phyloP scores from a whole-genome alignment of 1,140 invertebrate genomes.

The Trypoxylus dichotomus region DNA sequence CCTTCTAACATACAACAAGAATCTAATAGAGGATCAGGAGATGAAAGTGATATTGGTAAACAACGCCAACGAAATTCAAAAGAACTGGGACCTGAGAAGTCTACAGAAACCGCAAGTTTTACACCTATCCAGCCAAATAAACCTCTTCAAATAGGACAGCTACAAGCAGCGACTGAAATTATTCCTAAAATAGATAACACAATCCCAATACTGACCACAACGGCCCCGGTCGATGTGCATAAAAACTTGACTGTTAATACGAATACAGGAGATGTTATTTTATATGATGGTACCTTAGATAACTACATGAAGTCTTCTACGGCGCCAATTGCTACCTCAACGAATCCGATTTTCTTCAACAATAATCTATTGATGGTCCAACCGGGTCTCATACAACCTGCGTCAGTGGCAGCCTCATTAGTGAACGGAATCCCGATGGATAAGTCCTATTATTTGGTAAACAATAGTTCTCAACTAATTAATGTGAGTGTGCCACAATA shows the following conservation, averaged over 20 bases:
- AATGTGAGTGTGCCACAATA: slow-evolving; percentile 29
- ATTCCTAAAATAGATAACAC: not conserved
- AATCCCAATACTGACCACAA: not conserved
- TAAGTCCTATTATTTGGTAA: slow-evolving; percentile 23
- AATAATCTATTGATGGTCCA: slow-evolving; percentile 31
- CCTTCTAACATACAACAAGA: not conserved
- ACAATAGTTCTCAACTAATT: slow-evolving; percentile 9
- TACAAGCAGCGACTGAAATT: not conserved
- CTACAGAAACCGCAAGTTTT: not conserved
- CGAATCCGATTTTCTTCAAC: slow-evolving; percentile 11
- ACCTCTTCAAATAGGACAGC: not conserved
- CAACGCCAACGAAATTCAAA: not conserved
- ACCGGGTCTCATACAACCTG: not conserved
- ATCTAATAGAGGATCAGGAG: not conserved
- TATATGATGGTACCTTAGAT: slow-evolving; percentile 35
- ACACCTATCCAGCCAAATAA: not conserved
- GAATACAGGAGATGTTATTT: slow-evolving; percentile 22
- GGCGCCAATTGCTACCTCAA: not conserved
- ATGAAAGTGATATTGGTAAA: not conserved
- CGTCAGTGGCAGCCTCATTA: not conserved
- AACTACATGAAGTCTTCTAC: slow-evolving; percentile 33
- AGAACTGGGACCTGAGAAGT: not conserved
- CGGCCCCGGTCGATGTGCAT: not conserved
- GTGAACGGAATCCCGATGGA: not conserved
- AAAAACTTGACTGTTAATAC: slow-evolving; percentile 27